phyloP scores from a whole-genome alignment of 1,140 invertebrate genomes.

The Trachelipus rathkii region DNA sequence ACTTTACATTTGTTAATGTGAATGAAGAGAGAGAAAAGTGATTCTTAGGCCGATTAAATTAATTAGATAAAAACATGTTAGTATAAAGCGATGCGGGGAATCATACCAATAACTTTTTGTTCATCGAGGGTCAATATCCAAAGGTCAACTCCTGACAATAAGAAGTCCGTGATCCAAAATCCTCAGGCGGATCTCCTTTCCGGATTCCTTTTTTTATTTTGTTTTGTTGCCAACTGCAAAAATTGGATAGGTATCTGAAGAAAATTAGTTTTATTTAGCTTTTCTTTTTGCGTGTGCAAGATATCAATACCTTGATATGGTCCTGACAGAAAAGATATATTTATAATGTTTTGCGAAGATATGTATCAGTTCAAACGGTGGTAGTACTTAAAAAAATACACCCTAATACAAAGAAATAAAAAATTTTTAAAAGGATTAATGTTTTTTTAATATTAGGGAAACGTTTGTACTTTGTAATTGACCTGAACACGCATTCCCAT shows the following conservation, averaged over 20 bases:
- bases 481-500: too few relatives aligned
- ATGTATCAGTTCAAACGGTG: too few relatives aligned
- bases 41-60: neutral
- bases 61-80: constrained; percentile 16
- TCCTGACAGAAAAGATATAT: too few relatives aligned
- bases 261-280: too few relatives aligned
- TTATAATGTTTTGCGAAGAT: too few relatives aligned
- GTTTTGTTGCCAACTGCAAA: constrained; percentile 50
- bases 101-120: constrained; percentile 46
- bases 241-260: constrained; percentile 49
- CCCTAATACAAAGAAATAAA: too few relatives aligned
- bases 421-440: too few relatives aligned
- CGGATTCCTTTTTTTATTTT: constrained; percentile 36
- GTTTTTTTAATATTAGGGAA: too few relatives aligned
- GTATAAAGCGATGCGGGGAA: neutral
- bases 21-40: neutral
- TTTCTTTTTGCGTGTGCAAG: too few relatives aligned
- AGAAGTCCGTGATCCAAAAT: constrained; percentile 57
- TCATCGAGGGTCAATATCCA: constrained; percentile 38
- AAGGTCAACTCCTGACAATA: constrained; percentile 52
- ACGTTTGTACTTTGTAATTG: too few relatives aligned
- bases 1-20: constrained; percentile 1
- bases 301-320: too few relatives aligned
- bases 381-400: too few relatives aligned
- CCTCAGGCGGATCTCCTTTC: constrained; percentile 16